Evolutionary conservation across 1,140 invertebrate species (phyloP).

Genomic region (Bradysia coprophila): DNA sequence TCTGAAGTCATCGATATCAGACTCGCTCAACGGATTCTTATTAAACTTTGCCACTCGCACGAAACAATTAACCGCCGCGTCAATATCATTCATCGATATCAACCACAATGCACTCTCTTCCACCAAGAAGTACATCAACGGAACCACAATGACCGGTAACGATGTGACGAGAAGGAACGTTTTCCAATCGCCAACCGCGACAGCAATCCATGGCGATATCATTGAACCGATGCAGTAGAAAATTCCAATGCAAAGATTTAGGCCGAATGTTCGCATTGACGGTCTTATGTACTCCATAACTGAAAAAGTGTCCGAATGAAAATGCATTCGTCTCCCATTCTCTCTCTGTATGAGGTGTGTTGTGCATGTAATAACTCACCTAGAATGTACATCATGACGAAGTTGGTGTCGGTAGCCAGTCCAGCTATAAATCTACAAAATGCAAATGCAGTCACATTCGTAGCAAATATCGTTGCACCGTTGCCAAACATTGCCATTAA

Average conservation of each 20-base stretch:
- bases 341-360: too few species aligned
- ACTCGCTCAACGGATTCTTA: conserved; percentile 23
- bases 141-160: conserved; percentile 27
- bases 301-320: conserved; percentile 11
- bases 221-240: conserved; percentile 36
- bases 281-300: conserved; percentile 39
- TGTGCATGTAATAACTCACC: too few species aligned
- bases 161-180: conserved; percentile 29
- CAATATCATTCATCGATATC: conserved; percentile 31
- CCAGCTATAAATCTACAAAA: conserved; percentile 34
- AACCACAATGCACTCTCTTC: conserved; percentile 45
- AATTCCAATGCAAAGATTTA: conserved; percentile 36
- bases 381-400: conserved; percentile 43
- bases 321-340: too few species aligned
- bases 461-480: conserved; percentile 30
- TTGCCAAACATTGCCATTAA: conserved; percentile 32
- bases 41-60: conserved; percentile 34
- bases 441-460: conserved; percentile 26
- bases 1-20: conserved; percentile 27
- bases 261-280: conserved; percentile 32
- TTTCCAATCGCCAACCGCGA: conserved; percentile 30
- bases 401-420: conserved; percentile 37
- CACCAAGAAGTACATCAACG: conserved; percentile 29
- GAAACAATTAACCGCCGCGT: conserved; percentile 33
- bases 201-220: conserved; percentile 33